Evolutionary conservation across 2,113 vertebrate genomes (phyloP), one percentile per base, ranked within the genome.

Genomic region (Melanocharis versteri): DNA sequence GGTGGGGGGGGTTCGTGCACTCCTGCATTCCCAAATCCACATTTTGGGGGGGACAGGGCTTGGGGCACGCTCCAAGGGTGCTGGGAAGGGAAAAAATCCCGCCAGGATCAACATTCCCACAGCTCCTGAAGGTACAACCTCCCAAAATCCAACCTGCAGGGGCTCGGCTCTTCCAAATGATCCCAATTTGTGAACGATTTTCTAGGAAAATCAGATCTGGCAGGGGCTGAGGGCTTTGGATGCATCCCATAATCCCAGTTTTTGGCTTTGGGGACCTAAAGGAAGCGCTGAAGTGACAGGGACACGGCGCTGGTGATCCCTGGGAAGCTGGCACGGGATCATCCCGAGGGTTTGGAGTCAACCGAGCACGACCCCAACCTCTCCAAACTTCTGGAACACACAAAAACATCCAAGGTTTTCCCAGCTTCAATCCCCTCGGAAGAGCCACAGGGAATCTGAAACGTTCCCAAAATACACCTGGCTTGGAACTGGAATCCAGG

Each of bases 401-500:
- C 39, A 47, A 10, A 31, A 30, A n/a, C 9, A 61, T 5, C 40
- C 45, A 5, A 17, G 8, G 3, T 3, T 91, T 78, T 71, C 62
- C 62, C 26, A 44, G 68, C 84, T 90, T 57, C 84, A 18, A 0
- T 15, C 83, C 58, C 66, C 56, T n/a, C 1, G 40, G 47, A 83
- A 80, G 66, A 90, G 81, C 83, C 89, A 91, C 47, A 24, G 75
- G 89, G 87, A 93, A 94, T 95, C 73, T 85, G 94, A 89, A 95
- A 87, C 9, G 44, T n/a, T 87, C 89, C 89, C 75, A 61, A 77
- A 85, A 87, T 87, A 14, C 65, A 72, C 50, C 58, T 40, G 64
- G 37, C 84, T 90, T 62, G 82, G 94, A 93, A 69, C 37, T 42
- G 82, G 58, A 83, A 87, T 40, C 50, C 54, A 15, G 54, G 84